phyloP scores from a whole-genome alignment of 53 echinoderm and acorn worm genomes.

The Paracentrotus lividus region DNA sequence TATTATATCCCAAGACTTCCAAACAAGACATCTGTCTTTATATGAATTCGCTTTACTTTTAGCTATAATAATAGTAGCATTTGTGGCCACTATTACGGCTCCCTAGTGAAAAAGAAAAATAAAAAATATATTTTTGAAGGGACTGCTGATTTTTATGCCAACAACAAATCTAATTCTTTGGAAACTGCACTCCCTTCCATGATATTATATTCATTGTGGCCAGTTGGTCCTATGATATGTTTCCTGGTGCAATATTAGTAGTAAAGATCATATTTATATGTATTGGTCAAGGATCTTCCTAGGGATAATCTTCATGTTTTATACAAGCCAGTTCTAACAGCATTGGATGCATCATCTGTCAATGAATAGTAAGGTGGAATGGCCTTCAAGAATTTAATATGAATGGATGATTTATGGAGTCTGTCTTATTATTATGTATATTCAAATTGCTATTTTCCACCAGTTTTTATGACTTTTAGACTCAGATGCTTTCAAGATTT shows the following conservation, averaged over 20 bases:
- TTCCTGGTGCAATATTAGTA: conserved; percentile 18
- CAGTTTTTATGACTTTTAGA: not conserved
- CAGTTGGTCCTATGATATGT: too few relatives aligned
- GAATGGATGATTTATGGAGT: conserved; percentile 31
- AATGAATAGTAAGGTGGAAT: not conserved
- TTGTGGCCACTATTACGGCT: too few relatives aligned
- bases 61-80: too few relatives aligned
- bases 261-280: not conserved
- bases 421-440: not conserved
- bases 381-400: conserved; percentile 5
- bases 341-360: not conserved
- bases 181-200: not conserved
- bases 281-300: conserved; percentile 33
- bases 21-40: too few relatives aligned
- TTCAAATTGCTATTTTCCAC: conserved; percentile 20
- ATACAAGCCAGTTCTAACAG: not conserved
- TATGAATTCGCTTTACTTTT: too few relatives aligned
- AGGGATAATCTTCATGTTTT: conserved; percentile 11
- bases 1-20: too few relatives aligned
- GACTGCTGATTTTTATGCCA: too few relatives aligned
- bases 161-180: not conserved
- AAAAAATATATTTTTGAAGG: too few relatives aligned
- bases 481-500: not conserved
- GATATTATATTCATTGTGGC: not conserved
- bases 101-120: too few relatives aligned